Evolutionary conservation across 2,113 vertebrate species (phyloP).

Genomic region (Bucco capensis): DNA sequence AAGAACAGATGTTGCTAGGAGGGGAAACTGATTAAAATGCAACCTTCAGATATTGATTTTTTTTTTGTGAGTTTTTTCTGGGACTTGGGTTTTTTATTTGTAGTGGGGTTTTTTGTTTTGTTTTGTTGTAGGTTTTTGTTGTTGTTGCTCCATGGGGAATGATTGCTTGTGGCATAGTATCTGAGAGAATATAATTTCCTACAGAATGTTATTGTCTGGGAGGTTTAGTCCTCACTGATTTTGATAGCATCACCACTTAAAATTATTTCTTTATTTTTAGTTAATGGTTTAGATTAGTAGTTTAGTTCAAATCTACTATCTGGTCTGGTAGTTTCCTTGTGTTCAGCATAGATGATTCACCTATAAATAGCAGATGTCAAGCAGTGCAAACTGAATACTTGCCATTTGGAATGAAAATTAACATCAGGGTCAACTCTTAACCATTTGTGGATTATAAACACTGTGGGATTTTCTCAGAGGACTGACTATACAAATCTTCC

Average conservation of each 20-base stretch:
- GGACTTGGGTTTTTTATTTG: neutral
- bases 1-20: neutral
- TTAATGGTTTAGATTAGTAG: neutral
- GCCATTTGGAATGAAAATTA: slow-evolving; percentile 27
- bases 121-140: neutral
- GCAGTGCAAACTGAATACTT: slow-evolving; percentile 26
- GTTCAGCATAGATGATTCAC: neutral
- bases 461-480: neutral
- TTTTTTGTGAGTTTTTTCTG: too few species aligned
- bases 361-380: slow-evolving; percentile 7
- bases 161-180: neutral
- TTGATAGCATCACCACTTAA: neutral
- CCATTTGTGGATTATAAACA: neutral
- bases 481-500: neutral
- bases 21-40: neutral
- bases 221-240: neutral
- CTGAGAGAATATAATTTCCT: neutral
- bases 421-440: neutral
- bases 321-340: neutral
- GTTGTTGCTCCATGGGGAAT: neutral
- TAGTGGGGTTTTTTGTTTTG: neutral
- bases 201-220: neutral
- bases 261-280: neutral
- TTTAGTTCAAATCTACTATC: neutral
- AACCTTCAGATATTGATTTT: neutral